phyloP scores from a whole-genome alignment of 2,113 vertebrate genomes.

The Lutjanus erythropterus region DNA sequence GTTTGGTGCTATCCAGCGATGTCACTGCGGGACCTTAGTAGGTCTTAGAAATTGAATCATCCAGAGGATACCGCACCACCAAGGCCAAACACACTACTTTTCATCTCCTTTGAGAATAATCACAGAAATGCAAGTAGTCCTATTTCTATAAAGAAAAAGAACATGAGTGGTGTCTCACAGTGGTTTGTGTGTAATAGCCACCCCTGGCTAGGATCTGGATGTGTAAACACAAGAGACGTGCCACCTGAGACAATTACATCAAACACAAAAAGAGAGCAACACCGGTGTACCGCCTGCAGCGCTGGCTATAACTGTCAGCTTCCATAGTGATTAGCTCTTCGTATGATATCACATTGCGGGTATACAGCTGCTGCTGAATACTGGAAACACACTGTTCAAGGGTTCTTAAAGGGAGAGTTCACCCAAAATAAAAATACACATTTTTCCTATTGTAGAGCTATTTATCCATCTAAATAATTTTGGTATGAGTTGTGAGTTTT shows the following conservation, averaged over 20 bases:
- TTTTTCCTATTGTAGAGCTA: no score
- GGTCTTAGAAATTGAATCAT: neutral
- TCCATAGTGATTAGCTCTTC: conserved; percentile 54
- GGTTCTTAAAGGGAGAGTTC: no score
- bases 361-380: conserved; percentile 36
- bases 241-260: conserved; percentile 75
- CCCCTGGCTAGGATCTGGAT: conserved; percentile 56
- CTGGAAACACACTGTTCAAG: conserved; percentile 4
- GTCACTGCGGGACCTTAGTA: no score
- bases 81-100: conserved; percentile 32
- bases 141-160: conserved; percentile 37
- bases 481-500: no score
- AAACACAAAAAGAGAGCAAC: conserved; percentile 48
- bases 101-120: conserved; percentile 1
- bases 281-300: conserved; percentile 50
- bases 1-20: no score
- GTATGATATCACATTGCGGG: conserved; percentile 12
- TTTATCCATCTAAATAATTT: no score
- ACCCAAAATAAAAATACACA: no score
- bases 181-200: conserved; percentile 53
- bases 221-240: conserved; percentile 70
- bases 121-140: conserved; percentile 14
- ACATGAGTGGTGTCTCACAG: conserved; percentile 14
- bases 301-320: conserved; percentile 55
- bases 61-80: neutral